Percentiles rank a stretch among this genome's conserved stretches.
Conservation (phyloP, 1,140 invertebrate genomes). For the Magallana gigas region DNA sequence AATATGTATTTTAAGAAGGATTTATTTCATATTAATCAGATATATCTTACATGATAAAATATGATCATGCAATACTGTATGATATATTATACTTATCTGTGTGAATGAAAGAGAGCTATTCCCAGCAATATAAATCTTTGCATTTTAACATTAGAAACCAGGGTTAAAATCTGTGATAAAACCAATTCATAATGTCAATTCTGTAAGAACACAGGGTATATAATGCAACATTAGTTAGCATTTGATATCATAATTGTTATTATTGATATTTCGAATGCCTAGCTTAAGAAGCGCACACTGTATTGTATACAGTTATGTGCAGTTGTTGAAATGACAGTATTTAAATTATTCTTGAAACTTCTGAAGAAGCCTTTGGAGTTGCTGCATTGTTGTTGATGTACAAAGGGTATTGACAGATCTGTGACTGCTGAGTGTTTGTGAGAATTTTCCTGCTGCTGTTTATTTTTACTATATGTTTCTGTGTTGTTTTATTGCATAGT, state of each 20-base stretch:
- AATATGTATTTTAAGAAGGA: background rate
- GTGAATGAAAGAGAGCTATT: background rate
- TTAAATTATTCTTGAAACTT: too few relatives aligned
- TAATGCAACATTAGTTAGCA: too few relatives aligned
- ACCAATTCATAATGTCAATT: background rate
- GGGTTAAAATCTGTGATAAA: background rate
- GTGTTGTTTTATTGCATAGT: slow-evolving; percentile 1
- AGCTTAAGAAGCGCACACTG: too few relatives aligned
- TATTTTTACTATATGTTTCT: background rate
- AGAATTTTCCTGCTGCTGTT: slow-evolving; percentile 2
- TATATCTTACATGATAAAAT: background rate
- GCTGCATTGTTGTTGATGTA: too few relatives aligned
- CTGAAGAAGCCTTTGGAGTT: too few relatives aligned
- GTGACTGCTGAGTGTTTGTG: background rate
- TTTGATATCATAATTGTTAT: too few relatives aligned
- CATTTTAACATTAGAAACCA: background rate
- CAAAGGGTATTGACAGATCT: background rate
- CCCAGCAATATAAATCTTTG: background rate
- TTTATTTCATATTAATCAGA: background rate
- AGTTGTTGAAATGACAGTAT: too few relatives aligned
- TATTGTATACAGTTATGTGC: too few relatives aligned
- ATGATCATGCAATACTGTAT: background rate
- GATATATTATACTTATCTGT: background rate
- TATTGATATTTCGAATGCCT: too few relatives aligned
- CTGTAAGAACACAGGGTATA: too few relatives aligned